phyloP scores from a whole-genome alignment of 2,113 vertebrate species.

The Peromyscus polionotus region DNA sequence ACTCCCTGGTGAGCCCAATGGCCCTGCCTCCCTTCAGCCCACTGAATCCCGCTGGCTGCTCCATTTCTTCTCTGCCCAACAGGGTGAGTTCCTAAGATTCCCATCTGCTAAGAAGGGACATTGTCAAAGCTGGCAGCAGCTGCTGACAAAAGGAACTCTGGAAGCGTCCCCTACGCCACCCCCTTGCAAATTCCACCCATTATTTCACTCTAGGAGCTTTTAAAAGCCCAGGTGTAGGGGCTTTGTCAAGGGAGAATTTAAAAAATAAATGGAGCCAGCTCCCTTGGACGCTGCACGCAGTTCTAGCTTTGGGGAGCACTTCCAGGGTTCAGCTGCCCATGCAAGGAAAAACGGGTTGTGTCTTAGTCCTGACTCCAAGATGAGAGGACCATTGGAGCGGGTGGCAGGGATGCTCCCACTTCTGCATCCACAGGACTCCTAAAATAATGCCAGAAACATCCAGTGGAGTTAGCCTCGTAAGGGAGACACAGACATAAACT shows the following conservation, averaged over 20 bases:
- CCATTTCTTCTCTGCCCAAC: constrained; percentile 75
- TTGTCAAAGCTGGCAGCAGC: constrained; percentile 79
- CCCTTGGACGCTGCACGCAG: background rate
- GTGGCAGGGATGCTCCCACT: background rate
- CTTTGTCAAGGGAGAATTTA: constrained; percentile 55
- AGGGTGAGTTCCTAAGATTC: constrained; percentile 73
- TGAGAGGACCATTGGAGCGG: background rate
- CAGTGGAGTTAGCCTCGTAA: background rate
- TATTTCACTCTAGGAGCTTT: constrained; percentile 67
- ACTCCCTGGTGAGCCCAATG: constrained; percentile 71
- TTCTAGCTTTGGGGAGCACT: background rate
- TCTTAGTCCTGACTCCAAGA: background rate
- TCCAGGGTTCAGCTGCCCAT: background rate
- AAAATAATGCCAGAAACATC: background rate
- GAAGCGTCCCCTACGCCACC: background rate
- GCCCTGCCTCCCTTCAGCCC: constrained; percentile 2
- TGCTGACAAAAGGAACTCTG: constrained; percentile 64
- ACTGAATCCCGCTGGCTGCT: constrained; percentile 32
- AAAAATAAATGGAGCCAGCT: constrained; percentile 54
- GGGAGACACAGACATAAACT: background rate
- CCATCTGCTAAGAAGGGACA: constrained; percentile 71
- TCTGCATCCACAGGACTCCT: background rate
- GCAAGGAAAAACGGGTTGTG: background rate
- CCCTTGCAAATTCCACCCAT: constrained; percentile 67
- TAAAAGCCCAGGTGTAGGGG: constrained; percentile 49